These are phyloP conservation scores for Drepanosiphum platanoidis DNA, from an alignment of 2,888 invertebrate genomes.

Conservation along the genomic window DNA sequence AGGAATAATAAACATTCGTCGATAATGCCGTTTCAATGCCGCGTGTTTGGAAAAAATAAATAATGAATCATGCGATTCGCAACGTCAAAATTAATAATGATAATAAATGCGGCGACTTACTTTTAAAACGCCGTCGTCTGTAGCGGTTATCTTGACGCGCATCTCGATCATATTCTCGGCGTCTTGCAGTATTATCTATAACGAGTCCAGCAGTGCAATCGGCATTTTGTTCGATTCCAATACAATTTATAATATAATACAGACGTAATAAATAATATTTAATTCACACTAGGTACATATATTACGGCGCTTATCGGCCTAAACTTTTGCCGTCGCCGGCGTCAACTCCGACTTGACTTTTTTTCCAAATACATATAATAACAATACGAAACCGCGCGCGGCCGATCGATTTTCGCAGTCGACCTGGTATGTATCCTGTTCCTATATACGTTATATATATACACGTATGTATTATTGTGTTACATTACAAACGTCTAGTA, in stretches of 20 bases:
- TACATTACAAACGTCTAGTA: neutral
- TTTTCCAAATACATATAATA: neutral
- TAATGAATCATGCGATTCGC: neutral
- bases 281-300: no score
- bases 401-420: neutral
- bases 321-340: no score
- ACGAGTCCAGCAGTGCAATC: no score
- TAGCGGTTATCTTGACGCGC: no score
- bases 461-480: no score
- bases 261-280: no score
- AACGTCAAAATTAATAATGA: slow-evolving; percentile 11
- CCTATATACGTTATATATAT: neutral
- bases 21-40: slow-evolving; percentile 14
- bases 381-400: neutral
- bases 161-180: no score
- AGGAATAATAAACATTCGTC: slow-evolving; percentile 1
- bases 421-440: slow-evolving; percentile 11
- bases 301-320: no score
- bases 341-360: neutral
- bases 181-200: no score
- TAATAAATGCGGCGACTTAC: neutral
- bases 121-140: no score
- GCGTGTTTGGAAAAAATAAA: slow-evolving; percentile 7
- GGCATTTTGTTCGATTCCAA: no score
- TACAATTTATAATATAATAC: no score